A percentile compares a stretch with the other conserved stretches of the same genome.
phyloP scores from a whole-genome alignment of 1,140 invertebrate genomes.

The Saccostrea glomerata region DNA sequence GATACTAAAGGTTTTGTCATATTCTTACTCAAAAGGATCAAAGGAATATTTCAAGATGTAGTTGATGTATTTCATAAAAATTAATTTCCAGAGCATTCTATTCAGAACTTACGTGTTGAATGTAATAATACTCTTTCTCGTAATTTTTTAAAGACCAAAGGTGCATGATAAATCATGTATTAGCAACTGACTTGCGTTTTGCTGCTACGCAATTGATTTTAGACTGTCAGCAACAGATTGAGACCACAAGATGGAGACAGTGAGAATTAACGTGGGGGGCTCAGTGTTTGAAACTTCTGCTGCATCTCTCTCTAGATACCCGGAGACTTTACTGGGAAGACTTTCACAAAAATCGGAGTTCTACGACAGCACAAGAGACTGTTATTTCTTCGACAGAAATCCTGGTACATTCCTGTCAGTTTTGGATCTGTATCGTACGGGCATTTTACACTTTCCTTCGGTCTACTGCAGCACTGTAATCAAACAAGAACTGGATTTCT shows the following conservation, averaged over 20 bases:
- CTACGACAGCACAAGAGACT: constrained; percentile 42
- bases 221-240: neutral
- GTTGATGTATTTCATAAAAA: too few species aligned
- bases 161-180: too few species aligned
- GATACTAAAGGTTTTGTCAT: too few species aligned
- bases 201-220: neutral
- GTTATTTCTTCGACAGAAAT: constrained; percentile 56
- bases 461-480: constrained; percentile 44
- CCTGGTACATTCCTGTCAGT: constrained; percentile 46
- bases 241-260: constrained; percentile 15
- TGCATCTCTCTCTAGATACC: constrained; percentile 20
- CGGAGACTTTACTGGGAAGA: constrained; percentile 43
- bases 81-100: too few species aligned
- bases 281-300: constrained; percentile 19
- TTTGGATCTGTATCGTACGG: constrained; percentile 50
- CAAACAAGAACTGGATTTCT: constrained; percentile 48
- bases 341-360: constrained; percentile 24
- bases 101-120: too few species aligned
- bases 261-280: constrained; percentile 51
- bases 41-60: too few species aligned
- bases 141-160: too few species aligned
- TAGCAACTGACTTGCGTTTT: neutral
- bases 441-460: constrained; percentile 41
- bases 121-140: too few species aligned
- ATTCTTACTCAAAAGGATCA: too few species aligned